These are phyloP conservation scores for Mantis religiosa DNA, from an alignment of 2,888 invertebrate species.

Conservation along the genomic window DNA sequence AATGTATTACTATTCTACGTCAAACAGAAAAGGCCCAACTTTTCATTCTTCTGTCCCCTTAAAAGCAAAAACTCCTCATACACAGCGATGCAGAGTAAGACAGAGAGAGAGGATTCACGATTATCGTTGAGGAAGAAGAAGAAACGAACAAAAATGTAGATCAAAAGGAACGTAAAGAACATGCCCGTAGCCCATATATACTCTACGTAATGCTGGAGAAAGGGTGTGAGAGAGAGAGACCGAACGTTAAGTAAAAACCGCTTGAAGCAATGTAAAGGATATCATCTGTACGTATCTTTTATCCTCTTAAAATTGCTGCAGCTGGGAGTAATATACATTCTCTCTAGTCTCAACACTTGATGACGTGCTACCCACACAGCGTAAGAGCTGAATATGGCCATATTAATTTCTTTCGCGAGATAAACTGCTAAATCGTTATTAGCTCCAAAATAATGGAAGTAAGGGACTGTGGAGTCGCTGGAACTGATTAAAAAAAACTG, in stretches of 20 bases:
- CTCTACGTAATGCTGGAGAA: not conserved
- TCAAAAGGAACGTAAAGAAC: not conserved
- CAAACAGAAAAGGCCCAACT: not conserved
- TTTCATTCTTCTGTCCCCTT: not conserved
- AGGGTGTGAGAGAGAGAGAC: too few relatives aligned
- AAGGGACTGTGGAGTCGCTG: not conserved
- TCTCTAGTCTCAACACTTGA: not conserved
- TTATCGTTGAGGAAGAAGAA: not conserved
- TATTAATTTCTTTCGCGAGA: not conserved
- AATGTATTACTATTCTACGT: not conserved
- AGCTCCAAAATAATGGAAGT: not conserved
- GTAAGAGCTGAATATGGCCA: not conserved
- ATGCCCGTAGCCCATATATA: not conserved
- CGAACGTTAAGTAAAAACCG: conserved; percentile 1
- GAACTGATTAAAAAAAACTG: not conserved
- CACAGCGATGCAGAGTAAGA: not conserved
- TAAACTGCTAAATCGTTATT: not conserved
- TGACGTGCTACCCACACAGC: not conserved
- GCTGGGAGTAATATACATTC: not conserved
- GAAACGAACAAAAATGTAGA: not conserved
- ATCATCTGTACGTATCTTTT: conserved; percentile 2
- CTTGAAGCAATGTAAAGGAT: conserved; percentile 3
- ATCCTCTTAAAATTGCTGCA: conserved; percentile 4
- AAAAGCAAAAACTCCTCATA: not conserved
- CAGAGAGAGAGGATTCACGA: not conserved